Evolutionary conservation across 2,888 invertebrate species (phyloP).

Genomic region (Lycocerus yunnanus): DNA sequence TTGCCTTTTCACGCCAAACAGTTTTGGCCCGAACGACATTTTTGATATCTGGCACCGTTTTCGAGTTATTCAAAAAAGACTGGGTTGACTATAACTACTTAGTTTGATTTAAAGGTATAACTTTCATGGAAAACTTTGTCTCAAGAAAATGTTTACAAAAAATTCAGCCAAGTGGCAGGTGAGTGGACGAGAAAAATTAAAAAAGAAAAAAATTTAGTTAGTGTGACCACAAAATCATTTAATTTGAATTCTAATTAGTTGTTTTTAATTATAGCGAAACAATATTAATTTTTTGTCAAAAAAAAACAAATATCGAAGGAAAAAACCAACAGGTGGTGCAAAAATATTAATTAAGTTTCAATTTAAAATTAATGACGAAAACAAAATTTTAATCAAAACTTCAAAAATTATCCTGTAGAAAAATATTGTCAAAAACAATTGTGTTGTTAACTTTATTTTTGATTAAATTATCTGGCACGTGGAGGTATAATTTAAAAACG

Average conservation of each 20-base stretch:
- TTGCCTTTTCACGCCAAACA: too few relatives aligned
- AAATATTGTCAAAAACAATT: not conserved
- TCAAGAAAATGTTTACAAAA: too few relatives aligned
- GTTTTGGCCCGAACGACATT: too few relatives aligned
- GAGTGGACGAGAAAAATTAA: not conserved
- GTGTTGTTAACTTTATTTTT: not conserved
- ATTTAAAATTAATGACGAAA: not conserved
- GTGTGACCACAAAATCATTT: not conserved
- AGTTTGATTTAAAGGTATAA: too few relatives aligned
- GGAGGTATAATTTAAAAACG: conserved; percentile 6
- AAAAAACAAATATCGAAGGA: not conserved
- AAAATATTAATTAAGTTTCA: not conserved
- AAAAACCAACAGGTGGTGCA: not conserved
- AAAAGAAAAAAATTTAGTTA: too few relatives aligned
- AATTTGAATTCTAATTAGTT: not conserved
- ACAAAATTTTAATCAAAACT: not conserved
- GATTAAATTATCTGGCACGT: not conserved
- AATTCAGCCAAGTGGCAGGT: too few relatives aligned
- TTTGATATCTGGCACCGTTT: too few relatives aligned
- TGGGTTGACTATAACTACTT: too few relatives aligned
- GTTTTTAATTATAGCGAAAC: not conserved
- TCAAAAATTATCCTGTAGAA: not conserved
- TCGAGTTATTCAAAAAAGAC: too few relatives aligned
- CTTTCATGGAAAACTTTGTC: too few relatives aligned
- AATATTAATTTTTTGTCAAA: not conserved